phyloP scores from a whole-genome alignment of 2,113 vertebrate species.

The Notothenia coriiceps region DNA sequence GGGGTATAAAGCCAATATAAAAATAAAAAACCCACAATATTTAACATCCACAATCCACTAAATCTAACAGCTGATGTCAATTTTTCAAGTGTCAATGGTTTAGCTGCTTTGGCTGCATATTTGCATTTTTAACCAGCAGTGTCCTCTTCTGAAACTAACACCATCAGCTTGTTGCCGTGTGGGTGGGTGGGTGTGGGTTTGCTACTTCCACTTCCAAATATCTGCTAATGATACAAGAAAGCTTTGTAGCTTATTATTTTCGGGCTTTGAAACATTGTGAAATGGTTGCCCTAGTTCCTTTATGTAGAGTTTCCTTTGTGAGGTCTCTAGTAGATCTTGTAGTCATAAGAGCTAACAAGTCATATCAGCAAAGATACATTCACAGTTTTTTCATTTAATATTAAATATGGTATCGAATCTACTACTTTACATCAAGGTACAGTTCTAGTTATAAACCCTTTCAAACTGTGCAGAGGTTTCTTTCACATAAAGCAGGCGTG shows the following conservation, averaged over 20 bases:
- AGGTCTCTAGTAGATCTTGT: too few species aligned
- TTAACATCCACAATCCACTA: neutral
- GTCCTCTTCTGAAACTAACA: neutral
- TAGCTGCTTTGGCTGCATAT: conserved; percentile 1
- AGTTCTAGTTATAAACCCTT: too few species aligned
- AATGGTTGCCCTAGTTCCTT: neutral
- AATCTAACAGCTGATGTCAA: neutral
- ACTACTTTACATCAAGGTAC: neutral
- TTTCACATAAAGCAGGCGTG: too few species aligned
- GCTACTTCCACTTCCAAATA: neutral
- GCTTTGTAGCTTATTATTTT: neutral
- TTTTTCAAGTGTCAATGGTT: neutral
- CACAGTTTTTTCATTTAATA: too few species aligned
- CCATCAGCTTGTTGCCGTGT: neutral
- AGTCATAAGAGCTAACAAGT: too few species aligned
- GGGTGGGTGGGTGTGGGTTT: neutral
- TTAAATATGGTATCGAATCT: neutral
- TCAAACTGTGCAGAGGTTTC: neutral
- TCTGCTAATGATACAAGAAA: neutral
- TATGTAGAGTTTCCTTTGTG: too few species aligned
- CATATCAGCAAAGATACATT: too few species aligned
- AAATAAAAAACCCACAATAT: neutral
- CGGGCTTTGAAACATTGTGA: neutral
- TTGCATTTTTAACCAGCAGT: neutral
- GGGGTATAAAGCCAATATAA: neutral